Base-by-base conservation (phyloP, 1,140 invertebrate species). In the Hypsibius dujardini region DNA sequence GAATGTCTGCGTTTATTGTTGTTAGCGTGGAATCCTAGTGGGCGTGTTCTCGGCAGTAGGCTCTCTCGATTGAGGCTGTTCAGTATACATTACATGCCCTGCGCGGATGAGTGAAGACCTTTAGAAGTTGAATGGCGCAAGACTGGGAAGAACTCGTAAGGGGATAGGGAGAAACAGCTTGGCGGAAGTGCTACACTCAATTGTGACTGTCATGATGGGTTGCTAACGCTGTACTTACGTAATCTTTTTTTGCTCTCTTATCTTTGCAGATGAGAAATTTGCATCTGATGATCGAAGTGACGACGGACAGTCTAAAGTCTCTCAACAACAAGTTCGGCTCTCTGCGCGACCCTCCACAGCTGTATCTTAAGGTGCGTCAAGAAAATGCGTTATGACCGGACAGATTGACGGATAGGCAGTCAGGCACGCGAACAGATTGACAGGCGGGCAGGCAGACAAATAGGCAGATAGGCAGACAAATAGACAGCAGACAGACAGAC, bases 201-300 rank as follows among this genome's bases (percentile, higher is more conserved):
- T n/a, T 7, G n/a, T 7, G 7, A 56, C 50, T 7, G 7, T 12
- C n/a, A 56, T 56, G 50, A 56, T 56, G 7, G 7, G 50, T 7
- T n/a, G 50, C n/a, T n/a, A 56, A 7, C n/a, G 7, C 50, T n/a
- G 50, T 56, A 12, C 50, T 7, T 56, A n/a, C 7, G n/a, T 56
- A n/a, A 12, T n/a, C 7, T n/a, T 56, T 67, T 3, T 67, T 12
- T 67, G 7, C 62, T 67, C 42, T 7, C 12, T 67, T 7, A 67
- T 15, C 62, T 67, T 42, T 67, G 7, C 62, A 67, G 62, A 42
- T 67, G 62, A 12, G 62, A 12, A 67, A 67, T 67, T 67, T 15
- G 12, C 12, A 7, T 42, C 62, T 67, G 12, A 67, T 67, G 62
- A 67, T 67, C 62, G 62, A 67, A 42, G 62, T 67, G 3, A 67